A percentile compares a stretch with the other conserved stretches of the same genome.
Evolutionary conservation across 2,113 vertebrate genomes (phyloP).

Genomic region (Syngnathus scovelli): DNA sequence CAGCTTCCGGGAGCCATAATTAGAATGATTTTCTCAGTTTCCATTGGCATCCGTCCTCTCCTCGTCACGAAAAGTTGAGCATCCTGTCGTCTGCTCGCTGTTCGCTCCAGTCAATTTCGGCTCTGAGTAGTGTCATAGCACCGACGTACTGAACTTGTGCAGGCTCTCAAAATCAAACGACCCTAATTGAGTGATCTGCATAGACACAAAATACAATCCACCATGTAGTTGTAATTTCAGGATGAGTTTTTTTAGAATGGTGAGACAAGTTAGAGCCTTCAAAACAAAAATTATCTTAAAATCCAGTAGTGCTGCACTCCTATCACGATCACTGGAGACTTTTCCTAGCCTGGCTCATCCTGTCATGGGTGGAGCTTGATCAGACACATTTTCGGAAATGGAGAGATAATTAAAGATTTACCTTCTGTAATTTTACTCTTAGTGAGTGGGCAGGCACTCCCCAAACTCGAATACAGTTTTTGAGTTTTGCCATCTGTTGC

Average conservation of each 20-base stretch:
- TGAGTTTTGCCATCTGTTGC: slow-evolving; percentile 39
- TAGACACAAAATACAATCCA: no score
- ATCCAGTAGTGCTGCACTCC: no score
- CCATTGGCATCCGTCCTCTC: not conserved
- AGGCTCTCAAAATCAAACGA: no score
- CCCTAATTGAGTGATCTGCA: no score
- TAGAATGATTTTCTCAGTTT: slow-evolving; percentile 7
- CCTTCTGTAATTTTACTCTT: not conserved
- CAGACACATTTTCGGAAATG: not conserved
- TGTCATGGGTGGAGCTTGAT: not conserved
- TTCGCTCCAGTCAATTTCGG: not conserved
- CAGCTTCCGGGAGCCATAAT: slow-evolving; percentile 9
- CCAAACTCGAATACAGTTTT: not conserved
- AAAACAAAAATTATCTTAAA: not conserved
- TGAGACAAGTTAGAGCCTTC: not conserved
- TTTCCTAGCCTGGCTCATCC: no score
- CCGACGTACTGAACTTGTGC: no score
- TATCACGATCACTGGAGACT: no score
- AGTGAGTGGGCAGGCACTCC: not conserved
- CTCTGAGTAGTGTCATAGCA: not conserved
- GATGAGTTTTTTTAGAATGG: no score
- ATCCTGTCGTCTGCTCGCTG: not conserved
- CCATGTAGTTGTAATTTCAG: no score
- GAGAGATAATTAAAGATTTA: no score
- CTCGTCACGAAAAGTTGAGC: not conserved